These are phyloP conservation scores for Himalopsyche tibetana DNA, from an alignment of 2,888 invertebrate genomes.

Conservation along the genomic window DNA sequence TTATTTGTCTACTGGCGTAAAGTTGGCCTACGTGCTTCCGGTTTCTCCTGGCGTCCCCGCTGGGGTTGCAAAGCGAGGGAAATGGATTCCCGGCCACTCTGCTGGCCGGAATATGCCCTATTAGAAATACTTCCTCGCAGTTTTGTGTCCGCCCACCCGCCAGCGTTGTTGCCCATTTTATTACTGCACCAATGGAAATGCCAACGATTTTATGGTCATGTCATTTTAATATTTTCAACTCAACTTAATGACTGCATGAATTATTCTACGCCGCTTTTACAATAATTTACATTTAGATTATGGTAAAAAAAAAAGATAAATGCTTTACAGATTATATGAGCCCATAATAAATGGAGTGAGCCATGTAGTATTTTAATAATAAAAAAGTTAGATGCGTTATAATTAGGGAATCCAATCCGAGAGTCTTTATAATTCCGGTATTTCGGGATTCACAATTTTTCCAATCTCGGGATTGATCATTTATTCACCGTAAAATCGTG, in stretches of 20 bases:
- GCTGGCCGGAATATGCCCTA: slow-evolving; percentile 11
- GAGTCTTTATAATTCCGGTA: no score
- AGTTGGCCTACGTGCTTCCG: slow-evolving; percentile 6
- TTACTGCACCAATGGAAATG: slow-evolving; percentile 24
- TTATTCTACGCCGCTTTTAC: no score
- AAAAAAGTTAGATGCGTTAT: no score
- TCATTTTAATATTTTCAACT: background rate
- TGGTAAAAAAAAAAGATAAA: no score
- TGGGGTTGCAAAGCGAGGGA: background rate
- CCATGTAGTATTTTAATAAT: no score
- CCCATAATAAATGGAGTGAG: no score
- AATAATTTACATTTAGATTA: no score
- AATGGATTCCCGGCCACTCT: slow-evolving; percentile 8
- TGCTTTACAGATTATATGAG: no score
- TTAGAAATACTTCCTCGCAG: background rate
- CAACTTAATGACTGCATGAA: background rate
- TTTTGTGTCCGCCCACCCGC: background rate
- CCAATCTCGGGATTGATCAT: no score
- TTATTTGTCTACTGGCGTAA: slow-evolving; percentile 4
- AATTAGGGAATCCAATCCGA: no score
- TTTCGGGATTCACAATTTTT: no score
- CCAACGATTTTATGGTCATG: background rate
- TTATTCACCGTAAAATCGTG: no score
- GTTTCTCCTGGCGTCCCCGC: background rate
- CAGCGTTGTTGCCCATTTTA: background rate